These are phyloP conservation scores for Aphidius colemani DNA, from an alignment of 2,888 invertebrate genomes.

Conservation along the genomic window DNA sequence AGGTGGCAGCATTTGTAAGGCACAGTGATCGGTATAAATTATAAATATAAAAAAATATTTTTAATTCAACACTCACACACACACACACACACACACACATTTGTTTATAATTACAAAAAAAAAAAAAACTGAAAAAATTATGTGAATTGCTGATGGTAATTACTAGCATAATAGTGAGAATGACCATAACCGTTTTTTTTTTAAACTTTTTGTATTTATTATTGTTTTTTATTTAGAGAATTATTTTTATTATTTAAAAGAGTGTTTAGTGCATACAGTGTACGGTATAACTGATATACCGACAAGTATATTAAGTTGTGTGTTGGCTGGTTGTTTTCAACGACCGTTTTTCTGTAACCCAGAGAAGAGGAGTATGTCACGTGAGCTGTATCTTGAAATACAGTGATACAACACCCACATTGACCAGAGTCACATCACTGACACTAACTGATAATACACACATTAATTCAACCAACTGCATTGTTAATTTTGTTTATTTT, in stretches of 20 bases:
- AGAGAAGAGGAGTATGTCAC: neutral
- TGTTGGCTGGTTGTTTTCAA: neutral
- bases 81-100: too few relatives aligned
- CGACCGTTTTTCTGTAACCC: constrained; percentile 2
- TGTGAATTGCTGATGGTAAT: too few relatives aligned
- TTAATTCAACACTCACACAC: too few relatives aligned
- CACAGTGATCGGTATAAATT: too few relatives aligned
- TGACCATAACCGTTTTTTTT: too few relatives aligned
- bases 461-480: neutral
- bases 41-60: too few relatives aligned
- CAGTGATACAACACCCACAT: constrained; percentile 11
- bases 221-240: too few relatives aligned
- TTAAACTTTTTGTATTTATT: too few relatives aligned
- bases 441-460: constrained; percentile 15
- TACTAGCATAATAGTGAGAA: too few relatives aligned
- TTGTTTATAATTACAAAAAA: too few relatives aligned
- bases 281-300: constrained; percentile 1
- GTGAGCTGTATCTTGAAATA: constrained; percentile 13
- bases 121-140: too few relatives aligned
- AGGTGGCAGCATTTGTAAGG: too few relatives aligned
- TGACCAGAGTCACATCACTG: neutral
- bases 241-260: neutral
- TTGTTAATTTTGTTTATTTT: neutral
- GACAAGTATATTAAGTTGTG: neutral
- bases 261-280: neutral